These are phyloP conservation scores for Ruditapes philippinarum DNA, from an alignment of 1,140 invertebrate genomes.

Conservation along the genomic window DNA sequence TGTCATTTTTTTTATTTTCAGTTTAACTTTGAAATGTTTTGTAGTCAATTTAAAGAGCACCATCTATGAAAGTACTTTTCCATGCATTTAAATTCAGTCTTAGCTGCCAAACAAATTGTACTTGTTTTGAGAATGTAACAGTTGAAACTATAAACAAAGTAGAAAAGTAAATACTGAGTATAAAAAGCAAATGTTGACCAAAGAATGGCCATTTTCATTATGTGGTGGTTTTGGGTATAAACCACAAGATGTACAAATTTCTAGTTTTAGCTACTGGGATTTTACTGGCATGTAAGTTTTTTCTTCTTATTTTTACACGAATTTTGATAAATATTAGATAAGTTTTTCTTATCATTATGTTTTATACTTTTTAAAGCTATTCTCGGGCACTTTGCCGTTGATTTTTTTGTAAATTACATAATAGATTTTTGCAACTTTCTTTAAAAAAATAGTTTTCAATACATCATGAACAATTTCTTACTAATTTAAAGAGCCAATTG, in stretches of 20 bases:
- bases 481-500: too few relatives aligned
- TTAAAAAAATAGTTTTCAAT: too few relatives aligned
- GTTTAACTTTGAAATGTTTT: too few relatives aligned
- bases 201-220: background rate
- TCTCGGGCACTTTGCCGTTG: too few relatives aligned
- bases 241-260: background rate
- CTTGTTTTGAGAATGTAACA: slow-evolving; percentile 23
- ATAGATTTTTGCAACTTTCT: too few relatives aligned
- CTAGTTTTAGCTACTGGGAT: background rate
- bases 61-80: background rate
- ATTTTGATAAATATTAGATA: too few relatives aligned
- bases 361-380: too few relatives aligned
- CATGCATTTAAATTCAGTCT: background rate
- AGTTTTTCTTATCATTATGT: too few relatives aligned
- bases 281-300: slow-evolving; percentile 35
- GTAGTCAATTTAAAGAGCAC: background rate
- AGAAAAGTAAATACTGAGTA: background rate
- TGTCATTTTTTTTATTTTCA: too few relatives aligned
- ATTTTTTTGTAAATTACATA: too few relatives aligned
- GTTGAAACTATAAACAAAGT: background rate
- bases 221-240: slow-evolving; percentile 6
- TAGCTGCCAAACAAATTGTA: background rate
- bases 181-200: background rate
- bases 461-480: too few relatives aligned
- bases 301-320: background rate